Evolutionary conservation across 2,113 vertebrate species (phyloP).

Genomic region (Zeus faber): DNA sequence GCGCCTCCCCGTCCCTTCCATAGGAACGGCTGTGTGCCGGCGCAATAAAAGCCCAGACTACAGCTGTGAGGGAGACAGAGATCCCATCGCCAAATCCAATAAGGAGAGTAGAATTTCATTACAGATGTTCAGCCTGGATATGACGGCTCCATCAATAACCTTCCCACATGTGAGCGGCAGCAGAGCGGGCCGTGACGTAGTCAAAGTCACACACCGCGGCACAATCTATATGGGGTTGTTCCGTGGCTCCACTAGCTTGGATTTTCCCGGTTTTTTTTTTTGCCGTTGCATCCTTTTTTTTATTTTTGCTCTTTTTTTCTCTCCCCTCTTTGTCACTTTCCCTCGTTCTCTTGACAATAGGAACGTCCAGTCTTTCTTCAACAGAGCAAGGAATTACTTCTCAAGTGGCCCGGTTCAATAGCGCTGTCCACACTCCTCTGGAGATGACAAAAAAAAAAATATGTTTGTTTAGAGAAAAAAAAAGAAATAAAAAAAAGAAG

Average conservation of each 20-base stretch:
- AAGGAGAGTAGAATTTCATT: slow-evolving; percentile 69
- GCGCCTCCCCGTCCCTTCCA: slow-evolving; percentile 22
- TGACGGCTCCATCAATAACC: slow-evolving; percentile 76
- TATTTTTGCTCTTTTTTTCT: background rate
- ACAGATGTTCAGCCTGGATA: slow-evolving; percentile 72
- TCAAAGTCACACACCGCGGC: slow-evolving; percentile 55
- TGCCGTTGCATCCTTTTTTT: background rate
- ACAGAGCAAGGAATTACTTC: slow-evolving; percentile 68
- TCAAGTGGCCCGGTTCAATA: slow-evolving; percentile 65
- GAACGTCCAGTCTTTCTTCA: slow-evolving; percentile 68
- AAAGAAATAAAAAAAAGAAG: slow-evolving; percentile 19
- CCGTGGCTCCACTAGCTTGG: slow-evolving; percentile 48
- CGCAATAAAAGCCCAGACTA: slow-evolving; percentile 56
- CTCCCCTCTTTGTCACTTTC: slow-evolving; percentile 30
- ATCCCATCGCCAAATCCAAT: slow-evolving; percentile 69
- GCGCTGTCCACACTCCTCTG: slow-evolving; percentile 46
- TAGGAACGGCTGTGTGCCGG: slow-evolving; percentile 17
- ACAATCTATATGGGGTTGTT: slow-evolving; percentile 54
- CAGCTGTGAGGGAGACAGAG: slow-evolving; percentile 57
- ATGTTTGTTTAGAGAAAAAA: slow-evolving; percentile 40
- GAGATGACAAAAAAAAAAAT: slow-evolving; percentile 26
- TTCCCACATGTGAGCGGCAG: slow-evolving; percentile 59
- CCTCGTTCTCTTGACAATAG: slow-evolving; percentile 43
- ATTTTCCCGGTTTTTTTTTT: slow-evolving; percentile 18
- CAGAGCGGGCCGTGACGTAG: slow-evolving; percentile 46